Conservation (phyloP, 2,888 invertebrate species). For the Eurois occulta region DNA sequence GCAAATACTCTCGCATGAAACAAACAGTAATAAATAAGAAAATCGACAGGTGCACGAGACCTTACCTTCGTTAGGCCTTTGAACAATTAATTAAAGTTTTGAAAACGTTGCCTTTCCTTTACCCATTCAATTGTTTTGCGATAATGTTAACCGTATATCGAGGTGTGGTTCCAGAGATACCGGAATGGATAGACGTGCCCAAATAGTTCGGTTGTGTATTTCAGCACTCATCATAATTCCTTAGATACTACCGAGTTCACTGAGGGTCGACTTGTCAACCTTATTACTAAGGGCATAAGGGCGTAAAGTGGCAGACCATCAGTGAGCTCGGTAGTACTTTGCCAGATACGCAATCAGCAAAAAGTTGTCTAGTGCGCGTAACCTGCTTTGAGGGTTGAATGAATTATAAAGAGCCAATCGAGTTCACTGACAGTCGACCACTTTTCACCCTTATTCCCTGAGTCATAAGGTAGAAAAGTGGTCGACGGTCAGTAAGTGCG, state of each 20-base stretch:
- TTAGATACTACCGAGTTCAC: neutral
- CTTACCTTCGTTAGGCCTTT: slow-evolving; percentile 75
- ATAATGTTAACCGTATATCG: slow-evolving; percentile 57
- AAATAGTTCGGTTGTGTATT: neutral
- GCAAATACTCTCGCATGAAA: slow-evolving; percentile 68
- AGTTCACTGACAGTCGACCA: neutral
- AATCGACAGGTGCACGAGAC: slow-evolving; percentile 78
- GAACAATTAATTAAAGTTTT: slow-evolving; percentile 77
- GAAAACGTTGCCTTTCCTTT: slow-evolving; percentile 68
- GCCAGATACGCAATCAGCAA: neutral
- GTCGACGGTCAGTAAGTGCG: too few relatives aligned
- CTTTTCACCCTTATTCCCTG: too few relatives aligned
- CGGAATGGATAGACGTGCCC: slow-evolving; percentile 15
- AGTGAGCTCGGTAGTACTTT: too few relatives aligned
- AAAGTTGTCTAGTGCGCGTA: neutral
- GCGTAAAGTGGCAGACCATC: too few relatives aligned
- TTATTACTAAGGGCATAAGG: too few relatives aligned
- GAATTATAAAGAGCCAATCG: neutral
- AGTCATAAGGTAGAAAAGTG: too few relatives aligned
- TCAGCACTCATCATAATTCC: neutral
- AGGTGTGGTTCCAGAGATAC: slow-evolving; percentile 48
- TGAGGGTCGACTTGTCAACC: too few relatives aligned
- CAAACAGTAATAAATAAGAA: slow-evolving; percentile 79
- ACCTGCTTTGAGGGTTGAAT: neutral
- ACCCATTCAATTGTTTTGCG: slow-evolving; percentile 63